Evolutionary conservation across 2,797 vertebrate genomes (phyloP), one percentile per base, ranked within the genome.

Genomic region (Thalassophryne amazonica): DNA sequence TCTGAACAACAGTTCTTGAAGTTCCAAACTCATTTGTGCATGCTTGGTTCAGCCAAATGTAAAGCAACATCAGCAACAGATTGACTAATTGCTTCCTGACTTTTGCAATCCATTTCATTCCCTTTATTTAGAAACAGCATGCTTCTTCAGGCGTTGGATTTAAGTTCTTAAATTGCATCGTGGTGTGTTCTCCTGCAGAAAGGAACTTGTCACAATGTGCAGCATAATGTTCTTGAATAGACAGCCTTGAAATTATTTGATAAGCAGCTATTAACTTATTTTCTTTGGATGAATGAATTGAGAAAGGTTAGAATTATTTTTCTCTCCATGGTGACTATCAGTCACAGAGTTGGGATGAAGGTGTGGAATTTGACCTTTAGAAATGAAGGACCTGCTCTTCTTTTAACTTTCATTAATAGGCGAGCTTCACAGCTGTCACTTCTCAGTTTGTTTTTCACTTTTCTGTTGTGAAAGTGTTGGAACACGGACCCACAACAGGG

Each of bases 291-390:
- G 22, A 62, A 66, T 47, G 34, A 27, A 19, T 14, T 60, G 59
- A 54, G 31, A 59, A 67, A 50, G 51, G 51, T 59, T 55, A 61
- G 46, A 40, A 60, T 53, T 35, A 30, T 40, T 48, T 35, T 59
- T 58, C 51, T 73, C 53, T 69, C 39, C 31, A 31, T 28, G 7
- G n/a, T 16, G 20, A 8, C 48, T 41, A 50, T 60, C 54, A 55
- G 21, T 47, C 35, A 46, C 23, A 17, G 43, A 12, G 23, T 14
- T 23, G 33, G 33, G 41, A 57, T 51, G 40, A 32, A 41, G 32
- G 17, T 13, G 18, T 8, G 40, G 27, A n/a, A 22, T 27, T 18
- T 16, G 30, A 21, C 27, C 28, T 17, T 38, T 63, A 39, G 27
- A 25, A 56, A 57, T 46, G 34, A 8, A 57, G 52, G 23, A 33